phyloP scores from a whole-genome alignment of 2,113 vertebrate species.

The Labrus mixtus region DNA sequence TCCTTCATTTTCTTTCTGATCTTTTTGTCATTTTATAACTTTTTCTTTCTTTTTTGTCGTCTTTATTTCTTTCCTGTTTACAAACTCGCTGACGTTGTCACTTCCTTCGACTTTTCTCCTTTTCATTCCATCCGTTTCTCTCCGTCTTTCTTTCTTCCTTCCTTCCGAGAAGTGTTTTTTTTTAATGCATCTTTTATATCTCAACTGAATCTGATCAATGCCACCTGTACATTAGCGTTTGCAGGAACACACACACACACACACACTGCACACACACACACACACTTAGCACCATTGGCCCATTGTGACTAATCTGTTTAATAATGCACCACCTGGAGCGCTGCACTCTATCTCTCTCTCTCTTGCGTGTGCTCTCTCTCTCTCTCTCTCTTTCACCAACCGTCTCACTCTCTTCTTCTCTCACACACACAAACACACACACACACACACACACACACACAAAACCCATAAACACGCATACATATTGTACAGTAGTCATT shows the following conservation, averaged over 20 bases:
- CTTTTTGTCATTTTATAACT: neutral
- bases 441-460: constrained; percentile 21
- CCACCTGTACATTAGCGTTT: constrained; percentile 4
- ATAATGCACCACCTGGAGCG: constrained; percentile 78
- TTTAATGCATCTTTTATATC: neutral
- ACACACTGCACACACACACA: constrained; percentile 21
- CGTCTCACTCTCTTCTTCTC: too few relatives aligned
- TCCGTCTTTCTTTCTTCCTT: fast-evolving
- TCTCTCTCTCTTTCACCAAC: neutral
- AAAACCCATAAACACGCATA: constrained; percentile 36
- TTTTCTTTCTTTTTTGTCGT: too few relatives aligned
- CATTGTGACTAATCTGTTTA: constrained; percentile 79
- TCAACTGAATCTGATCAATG: neutral
- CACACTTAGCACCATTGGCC: constrained; percentile 52
- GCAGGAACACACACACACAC: constrained; percentile 13
- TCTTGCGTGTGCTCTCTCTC: neutral
- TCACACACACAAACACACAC: constrained; percentile 33
- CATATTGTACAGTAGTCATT: neutral
- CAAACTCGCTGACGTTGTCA: too few relatives aligned
- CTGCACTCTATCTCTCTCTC: constrained; percentile 41
- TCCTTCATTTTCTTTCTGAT: too few relatives aligned
- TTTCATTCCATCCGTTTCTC: too few relatives aligned
- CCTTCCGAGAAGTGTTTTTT: neutral
- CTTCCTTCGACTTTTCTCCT: too few relatives aligned
- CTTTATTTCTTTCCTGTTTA: too few relatives aligned